phyloP scores from a whole-genome alignment of 2,113 vertebrate species.

The Peromyscus leucopus region DNA sequence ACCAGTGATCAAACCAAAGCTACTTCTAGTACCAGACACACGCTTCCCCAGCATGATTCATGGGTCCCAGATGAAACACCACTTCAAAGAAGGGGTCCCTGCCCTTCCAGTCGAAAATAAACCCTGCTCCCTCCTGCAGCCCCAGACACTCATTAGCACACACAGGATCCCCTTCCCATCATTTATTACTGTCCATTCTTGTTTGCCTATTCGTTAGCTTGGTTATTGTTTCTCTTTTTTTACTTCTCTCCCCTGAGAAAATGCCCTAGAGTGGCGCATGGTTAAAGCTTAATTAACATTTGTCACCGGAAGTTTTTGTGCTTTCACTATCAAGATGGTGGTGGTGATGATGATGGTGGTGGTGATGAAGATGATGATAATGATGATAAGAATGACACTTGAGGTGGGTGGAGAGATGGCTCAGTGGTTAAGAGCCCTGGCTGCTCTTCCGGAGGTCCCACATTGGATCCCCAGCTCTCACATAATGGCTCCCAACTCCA shows the following conservation, averaged over 20 bases:
- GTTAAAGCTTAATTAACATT: neutral
- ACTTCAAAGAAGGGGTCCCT: neutral
- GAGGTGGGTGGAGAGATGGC: neutral
- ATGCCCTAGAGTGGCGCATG: neutral
- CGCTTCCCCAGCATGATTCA: neutral
- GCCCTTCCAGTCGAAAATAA: neutral
- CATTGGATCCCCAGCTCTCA: too few species aligned
- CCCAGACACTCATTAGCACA: neutral
- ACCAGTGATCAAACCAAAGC: neutral
- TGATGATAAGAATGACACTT: too few species aligned
- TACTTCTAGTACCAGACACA: neutral
- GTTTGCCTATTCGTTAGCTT: neutral
- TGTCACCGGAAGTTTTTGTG: neutral
- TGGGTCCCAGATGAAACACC: neutral
- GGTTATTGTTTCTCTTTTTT: neutral
- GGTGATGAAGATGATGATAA: too few species aligned
- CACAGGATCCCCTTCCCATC: neutral
- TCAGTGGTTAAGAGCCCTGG: neutral
- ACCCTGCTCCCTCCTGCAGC: neutral
- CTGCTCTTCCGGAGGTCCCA: too few species aligned
- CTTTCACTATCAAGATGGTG: neutral
- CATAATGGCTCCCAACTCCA: neutral
- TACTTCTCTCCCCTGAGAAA: neutral
- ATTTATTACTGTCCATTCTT: neutral
- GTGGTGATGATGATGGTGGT: too few species aligned